phyloP scores from a whole-genome alignment of 1,140 invertebrate species.

The Scylla paramamosain region DNA sequence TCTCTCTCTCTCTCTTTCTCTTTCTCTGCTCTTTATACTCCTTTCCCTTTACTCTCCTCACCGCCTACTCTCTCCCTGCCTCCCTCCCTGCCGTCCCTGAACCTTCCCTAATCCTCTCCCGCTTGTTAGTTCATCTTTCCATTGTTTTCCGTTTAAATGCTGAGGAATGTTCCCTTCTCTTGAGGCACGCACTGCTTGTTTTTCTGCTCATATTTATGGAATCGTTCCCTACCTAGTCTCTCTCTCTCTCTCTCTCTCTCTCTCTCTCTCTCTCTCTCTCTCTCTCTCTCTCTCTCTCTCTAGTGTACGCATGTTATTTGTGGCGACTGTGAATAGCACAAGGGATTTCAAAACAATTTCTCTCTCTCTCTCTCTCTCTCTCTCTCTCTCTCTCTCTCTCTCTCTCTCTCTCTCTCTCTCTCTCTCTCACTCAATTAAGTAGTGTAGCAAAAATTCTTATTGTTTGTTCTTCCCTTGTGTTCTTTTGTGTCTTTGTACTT shows the following conservation, averaged over 20 bases:
- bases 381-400: background rate
- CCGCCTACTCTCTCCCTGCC: background rate
- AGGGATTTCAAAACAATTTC: too few species aligned
- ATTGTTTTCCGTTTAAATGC: background rate
- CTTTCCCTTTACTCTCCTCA: background rate
- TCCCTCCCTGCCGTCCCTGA: background rate
- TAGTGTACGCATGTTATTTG: too few species aligned
- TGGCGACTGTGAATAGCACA: too few species aligned
- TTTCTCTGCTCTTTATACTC: background rate
- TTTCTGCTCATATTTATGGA: slow-evolving; percentile 16
- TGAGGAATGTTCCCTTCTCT: background rate
- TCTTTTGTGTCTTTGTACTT: background rate
- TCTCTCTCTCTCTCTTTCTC: background rate
- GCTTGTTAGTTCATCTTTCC: background rate
- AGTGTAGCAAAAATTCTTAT: too few species aligned
- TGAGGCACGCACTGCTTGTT: background rate
- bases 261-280: too few species aligned
- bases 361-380: too few species aligned
- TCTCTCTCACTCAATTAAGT: too few species aligned
- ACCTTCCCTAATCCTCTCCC: too few species aligned
- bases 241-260: background rate
- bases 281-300: slow-evolving; percentile 15
- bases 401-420: too few species aligned
- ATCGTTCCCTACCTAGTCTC: background rate
- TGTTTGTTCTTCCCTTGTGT: background rate